Evolutionary conservation across 2,113 vertebrate species (phyloP), one percentile per base, ranked within the genome.

Genomic region (Sebastes schlegelii): DNA sequence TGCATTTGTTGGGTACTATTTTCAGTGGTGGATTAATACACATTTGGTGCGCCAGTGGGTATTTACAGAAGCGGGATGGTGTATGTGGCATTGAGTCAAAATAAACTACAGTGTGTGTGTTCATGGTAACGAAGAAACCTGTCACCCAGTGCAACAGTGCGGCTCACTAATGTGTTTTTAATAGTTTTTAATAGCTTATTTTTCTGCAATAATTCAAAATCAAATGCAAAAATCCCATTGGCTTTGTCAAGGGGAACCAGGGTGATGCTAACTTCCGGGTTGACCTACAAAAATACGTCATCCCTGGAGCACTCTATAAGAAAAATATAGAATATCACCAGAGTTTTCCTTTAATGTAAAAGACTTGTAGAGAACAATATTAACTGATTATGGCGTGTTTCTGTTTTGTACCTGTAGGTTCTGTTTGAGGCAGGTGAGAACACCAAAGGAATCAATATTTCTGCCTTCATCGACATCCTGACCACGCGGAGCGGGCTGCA

Each of bases 361-460:
- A 1, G 13, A 43, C 5, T 54, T 54, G 23, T 4, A 16, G 26
- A 52, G 57, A 43, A 51, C 8, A 7, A 17, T 8, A 12, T 17
- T 4, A 65, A 26, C 26, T 19, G 2, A 10, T 40, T 5, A 67
- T n/a, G 0, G 4, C 3, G 0, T 55, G 1, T 70, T 9, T 0
- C 9, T 48, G 16, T 64, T 16, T 45, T 54, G 12, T 49, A 1
- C 42, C 21, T 48, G 43, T 71, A 96, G 98, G 95, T 90, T 74
- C 93, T 99, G n/a, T 98, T 96, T 67, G 96, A 97, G 80, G 96
- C 97, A 46, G 97, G 97, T 60, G 96, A 98, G 79, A 93, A 93
- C 42, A 87, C 40, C 42, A 84, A 93, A 49, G 95, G 96, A 46
- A 93, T 95, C 1, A 91, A 98, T n/a, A n/a, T 93, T 3, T 80